Base-by-base conservation (phyloP, 2,113 vertebrate genomes). In the Pelodiscus sinensis region DNA sequence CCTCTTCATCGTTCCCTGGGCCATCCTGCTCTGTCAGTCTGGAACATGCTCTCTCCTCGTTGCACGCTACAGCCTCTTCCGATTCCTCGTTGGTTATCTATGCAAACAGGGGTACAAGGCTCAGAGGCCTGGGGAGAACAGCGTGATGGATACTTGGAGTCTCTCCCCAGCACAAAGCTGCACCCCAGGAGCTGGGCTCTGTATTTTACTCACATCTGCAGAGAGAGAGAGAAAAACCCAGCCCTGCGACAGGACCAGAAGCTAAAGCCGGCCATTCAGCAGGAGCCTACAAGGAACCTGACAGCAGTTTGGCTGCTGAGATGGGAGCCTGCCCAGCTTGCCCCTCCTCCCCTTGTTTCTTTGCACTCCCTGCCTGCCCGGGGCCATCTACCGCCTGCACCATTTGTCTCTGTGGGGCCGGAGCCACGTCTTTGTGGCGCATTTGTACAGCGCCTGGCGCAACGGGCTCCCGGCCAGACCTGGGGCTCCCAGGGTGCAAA, bases 1-100 rank as follows among this genome's bases (percentile, higher is more conserved):
- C 82, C 65, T 96, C 93, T 78, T 87, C 75, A 1, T 51, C 54
- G 24, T 2, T 84, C 82, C 85, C 88, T 54, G 62, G 65, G 4
- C 75, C 79, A 13, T 88, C 92, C 58, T 9, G 80, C 84, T 95
- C 44, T 4, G 90, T 9, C 8, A 96, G 92, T 44, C 97, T 95
- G 16, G 93, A 24, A 7, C 83, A 96, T 3, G 10, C n/a, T 25
- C 5, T 81, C 57, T 97, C 98, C 83, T 98, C 98, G 24, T 97
- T 96, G 1, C 95, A 83, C 0, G 4, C 89, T 0, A 5, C 27
- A 87, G 97, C 96, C n/a, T 96, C 96, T 81, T 97, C 97, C 0
- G 24, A 79, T 52, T 97, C 97, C 90, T 97, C 97, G 0, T 83
- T 91, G 0, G 89, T 94, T 86, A 97, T 97, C 97, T 97, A 85